A percentile compares a stretch with the other conserved stretches of the same genome.
Conservation (phyloP, 2,797 vertebrate species). For the Nyctalus aviator region DNA sequence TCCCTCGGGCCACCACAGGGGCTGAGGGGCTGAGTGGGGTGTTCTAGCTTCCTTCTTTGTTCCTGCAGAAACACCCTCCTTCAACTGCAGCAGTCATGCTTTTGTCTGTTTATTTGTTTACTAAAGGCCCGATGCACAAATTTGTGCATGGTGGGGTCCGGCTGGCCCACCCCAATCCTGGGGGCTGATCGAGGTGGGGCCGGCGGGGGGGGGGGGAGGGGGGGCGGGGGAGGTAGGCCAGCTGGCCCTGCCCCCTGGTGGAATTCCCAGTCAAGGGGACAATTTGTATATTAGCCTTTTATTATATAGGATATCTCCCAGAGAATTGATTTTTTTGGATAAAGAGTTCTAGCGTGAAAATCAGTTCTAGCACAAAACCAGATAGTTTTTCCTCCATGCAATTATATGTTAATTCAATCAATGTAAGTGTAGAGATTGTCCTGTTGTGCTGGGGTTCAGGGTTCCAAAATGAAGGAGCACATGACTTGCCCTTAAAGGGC, state of each 20-base stretch:
- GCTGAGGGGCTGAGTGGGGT: not conserved
- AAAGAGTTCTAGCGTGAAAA: not conserved
- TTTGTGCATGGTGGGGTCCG: too few species aligned
- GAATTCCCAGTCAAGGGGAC: too few species aligned
- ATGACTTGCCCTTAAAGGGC: not conserved
- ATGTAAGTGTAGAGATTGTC: not conserved
- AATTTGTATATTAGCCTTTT: too few species aligned
- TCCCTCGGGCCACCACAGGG: not conserved
- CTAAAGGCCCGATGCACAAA: too few species aligned
- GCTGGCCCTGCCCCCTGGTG: too few species aligned
- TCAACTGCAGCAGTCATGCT: not conserved
- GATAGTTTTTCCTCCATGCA: not conserved
- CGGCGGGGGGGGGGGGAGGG: fast-evolving
- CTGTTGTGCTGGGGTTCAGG: not conserved
- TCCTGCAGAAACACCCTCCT: not conserved
- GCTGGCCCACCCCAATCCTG: too few species aligned
- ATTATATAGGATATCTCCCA: too few species aligned
- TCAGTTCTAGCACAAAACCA: conserved; percentile 1
- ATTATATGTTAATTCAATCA: not conserved
- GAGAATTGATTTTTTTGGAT: not conserved
- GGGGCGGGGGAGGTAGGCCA: too few species aligned
- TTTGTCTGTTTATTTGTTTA: not conserved
- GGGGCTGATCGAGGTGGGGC: too few species aligned
- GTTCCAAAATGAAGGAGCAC: not conserved
- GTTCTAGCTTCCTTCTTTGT: not conserved